These are phyloP conservation scores for Melospiza melodia DNA, from an alignment of 2,113 vertebrate genomes.

Conservation along the genomic window DNA sequence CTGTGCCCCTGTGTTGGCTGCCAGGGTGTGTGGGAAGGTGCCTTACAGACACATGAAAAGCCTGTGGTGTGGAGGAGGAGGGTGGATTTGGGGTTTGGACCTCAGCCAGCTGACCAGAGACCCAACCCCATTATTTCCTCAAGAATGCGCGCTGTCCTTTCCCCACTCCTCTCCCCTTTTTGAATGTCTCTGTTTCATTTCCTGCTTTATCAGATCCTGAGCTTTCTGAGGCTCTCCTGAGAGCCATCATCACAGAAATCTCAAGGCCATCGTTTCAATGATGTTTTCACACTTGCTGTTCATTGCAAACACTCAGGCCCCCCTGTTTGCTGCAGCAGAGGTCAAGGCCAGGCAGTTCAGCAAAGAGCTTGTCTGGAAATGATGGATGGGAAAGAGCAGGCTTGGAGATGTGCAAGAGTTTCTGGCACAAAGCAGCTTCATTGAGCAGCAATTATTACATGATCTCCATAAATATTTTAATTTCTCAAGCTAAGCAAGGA, in stretches of 20 bases:
- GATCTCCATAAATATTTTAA: constrained; percentile 60
- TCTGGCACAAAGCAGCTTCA: neutral
- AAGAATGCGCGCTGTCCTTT: neutral
- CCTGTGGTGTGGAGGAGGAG: neutral
- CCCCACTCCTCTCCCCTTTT: neutral
- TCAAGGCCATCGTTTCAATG: neutral
- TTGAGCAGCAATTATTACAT: constrained; percentile 23
- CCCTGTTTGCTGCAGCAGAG: neutral
- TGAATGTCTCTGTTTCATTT: neutral
- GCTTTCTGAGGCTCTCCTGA: neutral
- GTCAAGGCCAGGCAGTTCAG: neutral
- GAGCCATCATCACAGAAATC: neutral
- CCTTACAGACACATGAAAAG: neutral
- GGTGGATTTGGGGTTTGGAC: neutral
- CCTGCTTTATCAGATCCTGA: neutral
- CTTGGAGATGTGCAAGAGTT: neutral
- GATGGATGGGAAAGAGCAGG: neutral
- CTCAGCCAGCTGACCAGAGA: neutral
- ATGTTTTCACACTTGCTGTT: neutral
- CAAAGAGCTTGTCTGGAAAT: neutral
- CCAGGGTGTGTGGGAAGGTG: neutral
- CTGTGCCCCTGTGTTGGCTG: fast-evolving
- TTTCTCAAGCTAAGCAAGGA: constrained; percentile 9
- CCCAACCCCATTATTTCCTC: neutral
- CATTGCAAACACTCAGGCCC: neutral